Evolutionary conservation across 2,797 vertebrate genomes (phyloP), one percentile per base, ranked within the genome.

Genomic region (Phylloscopus collybita): DNA sequence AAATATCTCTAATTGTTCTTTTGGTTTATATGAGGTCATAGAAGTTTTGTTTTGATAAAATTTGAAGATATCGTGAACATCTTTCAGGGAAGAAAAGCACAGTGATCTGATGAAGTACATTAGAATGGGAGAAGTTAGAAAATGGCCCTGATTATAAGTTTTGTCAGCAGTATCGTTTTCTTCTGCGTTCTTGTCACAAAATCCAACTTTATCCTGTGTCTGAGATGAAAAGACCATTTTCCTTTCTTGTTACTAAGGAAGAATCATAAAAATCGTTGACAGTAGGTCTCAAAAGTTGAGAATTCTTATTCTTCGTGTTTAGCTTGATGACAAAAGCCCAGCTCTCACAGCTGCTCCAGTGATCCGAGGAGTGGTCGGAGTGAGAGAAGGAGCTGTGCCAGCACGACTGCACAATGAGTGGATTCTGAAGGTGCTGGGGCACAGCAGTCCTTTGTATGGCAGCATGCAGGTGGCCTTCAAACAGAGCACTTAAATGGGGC

Each of bases 341-440:
- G 27, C 62, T 92, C 34, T 38, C 1, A 0, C n/a, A 9, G 11
- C 75, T 72, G n/a, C n/a, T 88, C 22, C 53, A 32, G 59, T 40
- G 54, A 18, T 40, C 22, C 0, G 6, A 11, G 30, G 72, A 80
- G 65, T 75, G 71, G 78, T 42, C 0, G 0, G 59, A 67, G 50
- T 0, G 2, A 82, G 56, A 64, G 40, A 45, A 45, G 80, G 45
- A 74, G 17, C 60, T 81, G 47, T 62, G 34, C 30, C 51, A 11
- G 65, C 62, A 14, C 0, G 0, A 23, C 22, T 79, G 72, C 57
- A 20, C 60, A 50, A 3, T 20, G 30, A 20, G 20, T 60, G 42
- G 19, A 5, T 67, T 79, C 22, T 11, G 59, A 65, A 78, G 42
- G 50, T 85, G 34, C 49, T 44, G 79, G n/a, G 42, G 36, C 36